Conservation (phyloP, 2,888 invertebrate species). For the Homarus gammarus region DNA sequence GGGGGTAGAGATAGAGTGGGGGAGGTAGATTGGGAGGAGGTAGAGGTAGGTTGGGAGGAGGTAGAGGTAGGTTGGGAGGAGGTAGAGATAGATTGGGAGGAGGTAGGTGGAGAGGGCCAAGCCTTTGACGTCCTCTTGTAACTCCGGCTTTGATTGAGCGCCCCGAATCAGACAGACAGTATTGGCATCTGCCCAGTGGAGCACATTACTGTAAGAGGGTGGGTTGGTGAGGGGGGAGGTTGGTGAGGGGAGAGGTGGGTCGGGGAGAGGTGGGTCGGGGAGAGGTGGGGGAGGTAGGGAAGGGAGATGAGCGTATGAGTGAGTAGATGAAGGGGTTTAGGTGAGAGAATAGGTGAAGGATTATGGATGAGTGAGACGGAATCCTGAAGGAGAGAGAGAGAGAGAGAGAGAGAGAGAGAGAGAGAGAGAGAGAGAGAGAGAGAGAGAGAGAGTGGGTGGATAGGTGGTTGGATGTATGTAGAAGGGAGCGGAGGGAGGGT, state of each 20-base stretch:
- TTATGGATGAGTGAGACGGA: too few relatives aligned
- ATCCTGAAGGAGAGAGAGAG: background rate
- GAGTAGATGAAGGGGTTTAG: background rate
- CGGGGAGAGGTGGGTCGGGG: too few relatives aligned
- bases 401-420: too few relatives aligned
- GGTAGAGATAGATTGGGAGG: background rate
- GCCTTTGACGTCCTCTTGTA: slow-evolving; percentile 27
- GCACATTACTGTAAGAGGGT: background rate
- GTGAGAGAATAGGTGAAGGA: too few relatives aligned
- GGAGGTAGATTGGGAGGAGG: background rate
- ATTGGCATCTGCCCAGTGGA: slow-evolving; percentile 32
- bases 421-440: background rate
- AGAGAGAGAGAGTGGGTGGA: background rate
- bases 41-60: too few relatives aligned
- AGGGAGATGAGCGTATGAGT: background rate
- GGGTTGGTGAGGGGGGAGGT: background rate
- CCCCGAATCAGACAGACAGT: slow-evolving; percentile 21
- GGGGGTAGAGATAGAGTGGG: too few relatives aligned
- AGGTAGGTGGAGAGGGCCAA: background rate
- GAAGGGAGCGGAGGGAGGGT: background rate
- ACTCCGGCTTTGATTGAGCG: slow-evolving; percentile 30
- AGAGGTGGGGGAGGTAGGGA: too few relatives aligned
- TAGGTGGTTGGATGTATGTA: background rate
- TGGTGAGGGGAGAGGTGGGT: background rate
- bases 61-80: too few relatives aligned